phyloP scores from a whole-genome alignment of 2,888 invertebrate genomes.

The Thereva unica region DNA sequence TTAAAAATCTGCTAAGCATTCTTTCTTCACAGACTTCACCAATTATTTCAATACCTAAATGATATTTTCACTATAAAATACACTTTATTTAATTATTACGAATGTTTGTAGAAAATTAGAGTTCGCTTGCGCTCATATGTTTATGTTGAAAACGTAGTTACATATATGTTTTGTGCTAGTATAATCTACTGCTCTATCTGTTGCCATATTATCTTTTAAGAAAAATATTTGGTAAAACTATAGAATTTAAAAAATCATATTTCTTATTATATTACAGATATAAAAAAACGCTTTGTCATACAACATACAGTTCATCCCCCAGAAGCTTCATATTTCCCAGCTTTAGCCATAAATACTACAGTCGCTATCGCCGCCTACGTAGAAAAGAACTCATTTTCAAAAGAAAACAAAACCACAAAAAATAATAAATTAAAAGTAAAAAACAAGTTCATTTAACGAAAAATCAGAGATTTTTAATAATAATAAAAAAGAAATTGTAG shows the following conservation, averaged over 20 bases:
- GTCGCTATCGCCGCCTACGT: slow-evolving; percentile 20
- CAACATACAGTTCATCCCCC: slow-evolving; percentile 18
- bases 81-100: too few species aligned
- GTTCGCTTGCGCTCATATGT: too few species aligned
- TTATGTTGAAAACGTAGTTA: too few species aligned
- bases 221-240: background rate
- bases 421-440: background rate
- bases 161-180: too few species aligned
- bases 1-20: too few species aligned
- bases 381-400: background rate
- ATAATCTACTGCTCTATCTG: background rate
- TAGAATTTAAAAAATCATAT: slow-evolving; percentile 3
- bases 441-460: background rate
- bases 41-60: too few species aligned
- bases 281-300: slow-evolving; percentile 28
- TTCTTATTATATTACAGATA: slow-evolving; percentile 19
- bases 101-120: too few species aligned
- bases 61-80: too few species aligned
- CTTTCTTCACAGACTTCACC: too few species aligned
- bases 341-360: slow-evolving; percentile 16
- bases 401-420: background rate
- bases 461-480: too few species aligned
- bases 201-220: background rate
- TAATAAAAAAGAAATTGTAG: background rate
- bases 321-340: slow-evolving; percentile 29